Percentiles rank a stretch among this genome's conserved stretches.
Evolutionary conservation across 2,888 invertebrate species (phyloP).

Genomic region (Eristalis pertinax): DNA sequence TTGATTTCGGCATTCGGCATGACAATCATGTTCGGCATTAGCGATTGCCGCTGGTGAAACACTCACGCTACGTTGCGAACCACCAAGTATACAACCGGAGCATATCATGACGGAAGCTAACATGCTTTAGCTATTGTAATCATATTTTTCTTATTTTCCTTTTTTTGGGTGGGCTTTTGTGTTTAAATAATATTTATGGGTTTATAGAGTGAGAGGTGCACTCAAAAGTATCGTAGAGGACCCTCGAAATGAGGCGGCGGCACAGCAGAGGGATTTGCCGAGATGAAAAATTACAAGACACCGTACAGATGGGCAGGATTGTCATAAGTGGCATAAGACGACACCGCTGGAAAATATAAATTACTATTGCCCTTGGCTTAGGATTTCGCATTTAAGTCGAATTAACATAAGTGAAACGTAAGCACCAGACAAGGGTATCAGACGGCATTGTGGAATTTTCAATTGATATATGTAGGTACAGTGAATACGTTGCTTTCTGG

Average conservation of each 20-base stretch:
- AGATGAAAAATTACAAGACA: not conserved
- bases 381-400: not conserved
- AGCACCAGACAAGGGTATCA: not conserved
- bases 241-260: not conserved
- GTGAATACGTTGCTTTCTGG: not conserved
- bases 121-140: constrained; percentile 44
- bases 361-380: not conserved
- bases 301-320: not conserved
- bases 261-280: not conserved
- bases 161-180: not conserved
- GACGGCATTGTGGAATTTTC: not conserved
- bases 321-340: not conserved
- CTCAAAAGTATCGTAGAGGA: not conserved
- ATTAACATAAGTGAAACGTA: not conserved
- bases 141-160: constrained; percentile 21
- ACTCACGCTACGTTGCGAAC: constrained; percentile 7
- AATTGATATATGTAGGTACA: not conserved
- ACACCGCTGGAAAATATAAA: not conserved
- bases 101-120: constrained; percentile 30
- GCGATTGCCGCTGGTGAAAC: constrained; percentile 12
- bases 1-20: constrained; percentile 43
- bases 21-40: constrained; percentile 31
- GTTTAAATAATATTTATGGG: constrained; percentile 18
- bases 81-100: constrained; percentile 14
- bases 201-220: not conserved